Conservation (phyloP, 2,113 vertebrate genomes). For the Piliocolobus tephrosceles region DNA sequence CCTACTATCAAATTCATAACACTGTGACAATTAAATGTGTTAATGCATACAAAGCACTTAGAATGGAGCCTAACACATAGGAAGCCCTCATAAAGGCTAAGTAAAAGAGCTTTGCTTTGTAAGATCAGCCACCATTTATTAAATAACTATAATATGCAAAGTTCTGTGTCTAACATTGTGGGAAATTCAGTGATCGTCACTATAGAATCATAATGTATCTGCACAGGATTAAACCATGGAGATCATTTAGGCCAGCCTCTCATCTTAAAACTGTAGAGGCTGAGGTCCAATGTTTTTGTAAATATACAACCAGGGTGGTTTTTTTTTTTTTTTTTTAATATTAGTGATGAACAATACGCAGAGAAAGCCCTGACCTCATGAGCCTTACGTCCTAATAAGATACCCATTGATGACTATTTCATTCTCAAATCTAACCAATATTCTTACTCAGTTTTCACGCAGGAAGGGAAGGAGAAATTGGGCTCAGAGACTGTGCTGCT, state of each 20-base stretch:
- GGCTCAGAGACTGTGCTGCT: background rate
- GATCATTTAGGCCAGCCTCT: background rate
- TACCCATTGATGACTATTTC: background rate
- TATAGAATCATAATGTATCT: background rate
- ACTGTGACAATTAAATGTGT: slow-evolving; percentile 5
- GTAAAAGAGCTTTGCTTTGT: background rate
- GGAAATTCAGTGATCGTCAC: background rate
- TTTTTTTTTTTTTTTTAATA: background rate
- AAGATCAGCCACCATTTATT: background rate
- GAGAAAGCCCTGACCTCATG: background rate
- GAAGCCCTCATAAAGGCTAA: background rate
- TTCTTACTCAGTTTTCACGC: background rate
- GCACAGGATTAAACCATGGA: background rate
- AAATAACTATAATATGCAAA: background rate
- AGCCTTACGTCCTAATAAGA: background rate
- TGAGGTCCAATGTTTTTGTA: background rate
- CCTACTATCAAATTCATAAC: background rate
- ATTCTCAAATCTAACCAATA: background rate
- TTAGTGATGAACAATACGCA: background rate
- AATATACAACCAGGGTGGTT: background rate
- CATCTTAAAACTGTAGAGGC: background rate
- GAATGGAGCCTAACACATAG: background rate
- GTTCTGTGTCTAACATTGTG: background rate
- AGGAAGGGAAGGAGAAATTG: background rate
- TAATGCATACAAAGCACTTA: background rate